These are phyloP conservation scores for Nycticebus coucang DNA, from an alignment of 2,113 vertebrate species.

Conservation along the genomic window DNA sequence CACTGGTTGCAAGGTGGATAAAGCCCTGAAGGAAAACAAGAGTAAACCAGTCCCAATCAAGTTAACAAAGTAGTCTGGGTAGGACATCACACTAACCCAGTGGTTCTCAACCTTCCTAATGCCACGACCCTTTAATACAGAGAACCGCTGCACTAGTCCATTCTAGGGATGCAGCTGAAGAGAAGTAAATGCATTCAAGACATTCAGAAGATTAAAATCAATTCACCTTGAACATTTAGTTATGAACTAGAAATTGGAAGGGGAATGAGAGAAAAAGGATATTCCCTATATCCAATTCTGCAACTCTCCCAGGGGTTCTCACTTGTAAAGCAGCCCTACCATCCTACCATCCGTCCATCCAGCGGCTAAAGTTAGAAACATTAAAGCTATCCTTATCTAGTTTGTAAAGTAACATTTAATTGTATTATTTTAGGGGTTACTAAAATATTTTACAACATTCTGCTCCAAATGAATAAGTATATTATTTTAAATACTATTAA, in stretches of 20 bases:
- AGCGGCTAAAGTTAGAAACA: conserved; percentile 30
- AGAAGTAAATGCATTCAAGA: neutral
- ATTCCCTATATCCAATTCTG: neutral
- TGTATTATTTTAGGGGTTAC: neutral
- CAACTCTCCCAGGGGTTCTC: neutral
- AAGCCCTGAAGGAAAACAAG: neutral
- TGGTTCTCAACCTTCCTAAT: neutral
- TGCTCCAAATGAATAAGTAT: conserved; percentile 61
- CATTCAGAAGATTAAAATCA: neutral
- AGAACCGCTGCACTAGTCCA: neutral
- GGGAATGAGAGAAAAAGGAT: neutral
- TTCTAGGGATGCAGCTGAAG: neutral
- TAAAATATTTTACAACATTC: conserved; percentile 30
- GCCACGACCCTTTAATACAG: no score
- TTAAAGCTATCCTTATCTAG: neutral
- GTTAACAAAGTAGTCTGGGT: neutral
- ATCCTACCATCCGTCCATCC: neutral
- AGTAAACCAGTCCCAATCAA: neutral
- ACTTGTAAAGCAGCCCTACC: neutral
- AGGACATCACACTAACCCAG: neutral
- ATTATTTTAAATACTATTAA: conserved; percentile 71
- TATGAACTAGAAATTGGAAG: neutral
- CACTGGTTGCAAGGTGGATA: neutral
- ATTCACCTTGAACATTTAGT: neutral
- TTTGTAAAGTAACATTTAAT: conserved; percentile 40